Evolutionary conservation across 1,140 invertebrate genomes (phyloP).

Genomic region (Atta texana): DNA sequence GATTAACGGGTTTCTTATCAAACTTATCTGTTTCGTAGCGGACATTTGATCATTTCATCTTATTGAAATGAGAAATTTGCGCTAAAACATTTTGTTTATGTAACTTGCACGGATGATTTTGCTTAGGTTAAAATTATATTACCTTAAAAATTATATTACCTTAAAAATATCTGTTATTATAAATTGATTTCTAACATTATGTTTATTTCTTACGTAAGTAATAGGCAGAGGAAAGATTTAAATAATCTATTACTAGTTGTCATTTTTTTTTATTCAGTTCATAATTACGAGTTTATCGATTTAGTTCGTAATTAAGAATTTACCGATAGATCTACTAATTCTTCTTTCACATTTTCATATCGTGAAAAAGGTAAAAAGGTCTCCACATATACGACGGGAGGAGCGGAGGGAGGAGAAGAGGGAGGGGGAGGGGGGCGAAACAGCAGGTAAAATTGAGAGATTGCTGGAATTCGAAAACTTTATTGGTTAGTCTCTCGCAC

Average conservation of each 20-base stretch:
- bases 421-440: no score
- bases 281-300: constrained; percentile 29
- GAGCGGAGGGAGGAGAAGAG: no score
- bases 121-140: background rate
- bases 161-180: background rate
- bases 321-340: background rate
- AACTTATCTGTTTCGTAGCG: background rate
- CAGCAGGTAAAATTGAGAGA: background rate
- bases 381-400: background rate
- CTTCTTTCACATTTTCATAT: background rate
- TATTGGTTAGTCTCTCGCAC: constrained; percentile 55
- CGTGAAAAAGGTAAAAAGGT: background rate
- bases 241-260: background rate
- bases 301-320: constrained; percentile 25
- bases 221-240: background rate
- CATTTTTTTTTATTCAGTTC: background rate
- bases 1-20: constrained; percentile 45
- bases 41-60: constrained; percentile 14
- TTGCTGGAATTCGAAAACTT: constrained; percentile 53
- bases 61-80: background rate
- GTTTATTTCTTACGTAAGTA: background rate
- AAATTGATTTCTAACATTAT: no score
- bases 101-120: background rate
- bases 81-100: background rate
- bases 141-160: background rate